phyloP scores from a whole-genome alignment of 2,888 invertebrate genomes.

The Tipula vernalis region DNA sequence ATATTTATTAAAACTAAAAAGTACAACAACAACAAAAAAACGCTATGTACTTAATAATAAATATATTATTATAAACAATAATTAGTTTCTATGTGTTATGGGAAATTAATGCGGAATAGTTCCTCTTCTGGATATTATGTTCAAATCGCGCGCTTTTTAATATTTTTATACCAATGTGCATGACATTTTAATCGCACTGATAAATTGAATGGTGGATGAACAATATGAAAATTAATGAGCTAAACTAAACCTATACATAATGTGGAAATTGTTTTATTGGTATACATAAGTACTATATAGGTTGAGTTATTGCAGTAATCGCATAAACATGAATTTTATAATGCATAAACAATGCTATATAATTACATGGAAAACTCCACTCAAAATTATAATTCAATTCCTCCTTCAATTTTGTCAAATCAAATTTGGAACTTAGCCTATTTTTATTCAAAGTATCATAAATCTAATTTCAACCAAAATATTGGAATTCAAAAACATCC shows the following conservation, averaged over 20 bases:
- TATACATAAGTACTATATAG: too few relatives aligned
- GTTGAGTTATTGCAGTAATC: background rate
- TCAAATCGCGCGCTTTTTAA: background rate
- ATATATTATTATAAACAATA: background rate
- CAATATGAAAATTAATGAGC: background rate
- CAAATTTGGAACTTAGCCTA: too few relatives aligned
- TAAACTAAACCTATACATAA: background rate
- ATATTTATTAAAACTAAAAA: background rate
- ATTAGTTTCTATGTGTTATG: background rate
- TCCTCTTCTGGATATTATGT: background rate
- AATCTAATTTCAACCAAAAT: too few relatives aligned
- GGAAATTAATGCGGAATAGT: background rate
- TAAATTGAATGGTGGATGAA: background rate
- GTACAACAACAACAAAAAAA: background rate
- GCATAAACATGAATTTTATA: background rate
- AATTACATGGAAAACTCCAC: too few relatives aligned
- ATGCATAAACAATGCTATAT: background rate
- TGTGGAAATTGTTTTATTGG: background rate
- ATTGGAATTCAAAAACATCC: too few relatives aligned
- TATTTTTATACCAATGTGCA: background rate
- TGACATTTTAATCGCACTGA: background rate
- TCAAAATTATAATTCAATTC: too few relatives aligned
- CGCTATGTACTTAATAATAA: background rate
- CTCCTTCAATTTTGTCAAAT: too few relatives aligned
- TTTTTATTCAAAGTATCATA: too few relatives aligned